These are phyloP conservation scores for Halisarca cf. caerulea DNA, from an alignment of 37 sponge, comb jelly and placozoan species.

Conservation along the genomic window DNA sequence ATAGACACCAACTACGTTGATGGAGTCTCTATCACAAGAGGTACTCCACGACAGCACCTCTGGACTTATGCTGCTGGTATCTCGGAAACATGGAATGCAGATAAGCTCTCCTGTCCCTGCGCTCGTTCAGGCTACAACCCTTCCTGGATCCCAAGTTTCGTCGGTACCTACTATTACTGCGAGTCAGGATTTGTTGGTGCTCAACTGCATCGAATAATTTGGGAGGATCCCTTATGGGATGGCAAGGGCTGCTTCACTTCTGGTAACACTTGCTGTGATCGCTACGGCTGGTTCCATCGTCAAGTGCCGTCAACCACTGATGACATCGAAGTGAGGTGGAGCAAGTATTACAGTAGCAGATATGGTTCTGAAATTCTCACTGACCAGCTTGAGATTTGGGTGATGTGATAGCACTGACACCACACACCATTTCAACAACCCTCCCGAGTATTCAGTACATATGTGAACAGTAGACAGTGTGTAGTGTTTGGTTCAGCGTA, in stretches of 20 bases:
- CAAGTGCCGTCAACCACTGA: background rate
- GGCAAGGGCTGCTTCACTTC: background rate
- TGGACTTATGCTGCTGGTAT: background rate
- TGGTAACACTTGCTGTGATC: constrained; percentile 13
- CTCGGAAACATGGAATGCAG: background rate
- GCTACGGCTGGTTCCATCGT: constrained; percentile 15
- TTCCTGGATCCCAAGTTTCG: background rate
- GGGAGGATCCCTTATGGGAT: constrained; percentile 28
- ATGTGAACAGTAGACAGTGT: background rate
- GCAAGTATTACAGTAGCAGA: background rate
- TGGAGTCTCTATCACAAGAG: background rate
- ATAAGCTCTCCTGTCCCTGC: background rate
- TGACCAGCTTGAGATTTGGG: constrained; percentile 9
- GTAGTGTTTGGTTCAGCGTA: background rate
- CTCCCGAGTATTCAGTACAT: too few relatives aligned
- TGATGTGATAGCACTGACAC: background rate
- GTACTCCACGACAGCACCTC: background rate
- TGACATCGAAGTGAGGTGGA: background rate
- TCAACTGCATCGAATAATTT: background rate
- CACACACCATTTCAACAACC: too few relatives aligned
- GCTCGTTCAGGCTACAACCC: background rate
- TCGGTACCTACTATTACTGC: background rate
- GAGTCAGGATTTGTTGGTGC: background rate
- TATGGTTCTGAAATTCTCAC: background rate
- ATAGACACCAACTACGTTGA: background rate